Conservation (phyloP, 2,888 invertebrate species). For the Conops quadrifasciatus region DNA sequence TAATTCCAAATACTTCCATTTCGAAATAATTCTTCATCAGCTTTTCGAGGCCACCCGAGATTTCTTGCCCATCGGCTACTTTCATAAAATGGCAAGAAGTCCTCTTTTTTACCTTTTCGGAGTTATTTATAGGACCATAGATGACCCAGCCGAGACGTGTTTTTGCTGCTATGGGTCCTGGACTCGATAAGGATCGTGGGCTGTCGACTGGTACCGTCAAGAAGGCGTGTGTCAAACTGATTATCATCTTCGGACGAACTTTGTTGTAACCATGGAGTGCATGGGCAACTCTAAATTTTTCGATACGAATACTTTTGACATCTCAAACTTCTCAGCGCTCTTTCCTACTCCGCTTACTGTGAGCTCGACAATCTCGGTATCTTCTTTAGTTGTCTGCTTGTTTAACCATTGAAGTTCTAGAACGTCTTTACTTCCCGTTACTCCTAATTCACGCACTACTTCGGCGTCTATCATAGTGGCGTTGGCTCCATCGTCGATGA, state of each 20-base stretch:
- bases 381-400: neutral
- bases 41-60: neutral
- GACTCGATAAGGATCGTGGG: neutral
- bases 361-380: neutral
- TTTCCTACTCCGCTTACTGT: neutral
- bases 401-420: conserved; percentile 19
- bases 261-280: neutral
- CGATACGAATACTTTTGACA: neutral
- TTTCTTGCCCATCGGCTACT: neutral
- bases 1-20: conserved; percentile 12
- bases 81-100: neutral
- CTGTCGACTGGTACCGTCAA: conserved; percentile 8
- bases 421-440: neutral
- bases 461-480: neutral
- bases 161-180: conserved; percentile 7
- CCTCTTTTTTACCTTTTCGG: neutral
- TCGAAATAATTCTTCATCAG: conserved; percentile 11
- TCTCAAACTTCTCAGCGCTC: neutral
- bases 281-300: neutral
- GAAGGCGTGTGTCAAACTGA: conserved; percentile 13
- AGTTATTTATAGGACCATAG: neutral
- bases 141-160: conserved; percentile 6
- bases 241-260: conserved; percentile 4
- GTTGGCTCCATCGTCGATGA: neutral
- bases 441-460: neutral